Evolutionary conservation across 2,113 vertebrate species (phyloP), one percentile per base, ranked within the genome.

Genomic region (Gila orcuttii): DNA sequence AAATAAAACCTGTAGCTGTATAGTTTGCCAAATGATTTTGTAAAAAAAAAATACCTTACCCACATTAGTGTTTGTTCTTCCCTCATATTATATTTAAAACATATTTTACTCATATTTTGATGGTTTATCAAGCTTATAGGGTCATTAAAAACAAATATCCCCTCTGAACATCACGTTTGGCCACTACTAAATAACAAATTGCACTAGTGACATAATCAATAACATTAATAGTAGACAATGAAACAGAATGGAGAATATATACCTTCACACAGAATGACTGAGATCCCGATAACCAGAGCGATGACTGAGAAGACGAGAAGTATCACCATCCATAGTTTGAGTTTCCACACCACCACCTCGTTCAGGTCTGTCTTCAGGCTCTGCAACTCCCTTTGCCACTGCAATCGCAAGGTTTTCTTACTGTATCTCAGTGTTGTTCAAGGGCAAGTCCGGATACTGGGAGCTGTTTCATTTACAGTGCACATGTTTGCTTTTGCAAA

Each of bases 261-360:
- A 95, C 95, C 91, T 89, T 87, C 36, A 28, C 89, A 94, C n/a
- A 92, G 1, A 2, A 7, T 2, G 33, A 94, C 0, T 0, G 92
- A 85, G 42, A 91, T 33, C 1, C 86, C 0, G 33, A 93, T 88
- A 19, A 92, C 19, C 23, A 62, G 3, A 0, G 55, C 0, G 28
- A 95, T 76, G 78, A 90, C 0, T 57, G 88, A 0, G 0, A 93
- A 0, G 28, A 93, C 5, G 19, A 86, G 0, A 73, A 90, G 0
- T 60, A 94, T 15, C 69, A 91, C 0, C 91, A 92, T 91, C 94
- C 93, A 93, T 2, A 92, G 45, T 73, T 6, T 90, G 25, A 93
- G 2, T 25, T 57, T 86, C 31, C 79, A 19, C 78, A 57, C 87
- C 71, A 92, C 33, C 0, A 2, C 3, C 36, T 89, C 2, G 12